Evolutionary conservation across 2,113 vertebrate genomes (phyloP), one percentile per base, ranked within the genome.

Genomic region (Serinus canaria): DNA sequence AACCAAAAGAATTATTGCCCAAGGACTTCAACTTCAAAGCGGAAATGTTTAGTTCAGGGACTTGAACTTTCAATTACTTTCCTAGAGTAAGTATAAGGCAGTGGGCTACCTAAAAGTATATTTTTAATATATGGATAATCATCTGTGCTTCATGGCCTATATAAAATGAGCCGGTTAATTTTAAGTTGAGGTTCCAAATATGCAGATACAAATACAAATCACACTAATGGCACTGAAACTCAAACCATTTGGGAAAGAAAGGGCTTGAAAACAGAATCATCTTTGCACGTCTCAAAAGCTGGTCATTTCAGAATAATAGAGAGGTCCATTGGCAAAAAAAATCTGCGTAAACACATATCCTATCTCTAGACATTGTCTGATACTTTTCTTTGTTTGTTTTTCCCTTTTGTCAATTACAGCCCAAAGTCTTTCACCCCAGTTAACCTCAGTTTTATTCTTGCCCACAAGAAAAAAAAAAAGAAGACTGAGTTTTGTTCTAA

Each of bases 21-120:
- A 87, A 81, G 44, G 24, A 92, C 44, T 78, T 92, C 30, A 86
- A 93, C 95, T 88, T 75, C 76, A 96, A 92, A 88, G 12, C 60
- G 78, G 79, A 92, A 93, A 75, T 35, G 37, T 74, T 64, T 66
- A n/a, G 77, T 67, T 80, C 64, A 75, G 83, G 83, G 53, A 81
- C 52, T 46, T 56, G 41, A 22, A 86, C 72, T 84, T 94, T 81
- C 78, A 84, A 49, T 56, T 67, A 56, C 28, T 59, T 93, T 78
- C 49, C 64, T 87, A 94, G 56, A 68, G 11, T 28, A 62, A 62
- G 37, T 39, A 78, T n/a, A 86, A 74, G 25, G 64, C 62, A 92
- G 62, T 30, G 10, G 72, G 63, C 35, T 83, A 88, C 30, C 43
- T 72, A 70, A 78, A 28, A 66, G 20, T 66, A 31, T 37, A 20